Evolutionary conservation across 2,888 invertebrate genomes (phyloP).

Genomic region (Coelopa pilipes): DNA sequence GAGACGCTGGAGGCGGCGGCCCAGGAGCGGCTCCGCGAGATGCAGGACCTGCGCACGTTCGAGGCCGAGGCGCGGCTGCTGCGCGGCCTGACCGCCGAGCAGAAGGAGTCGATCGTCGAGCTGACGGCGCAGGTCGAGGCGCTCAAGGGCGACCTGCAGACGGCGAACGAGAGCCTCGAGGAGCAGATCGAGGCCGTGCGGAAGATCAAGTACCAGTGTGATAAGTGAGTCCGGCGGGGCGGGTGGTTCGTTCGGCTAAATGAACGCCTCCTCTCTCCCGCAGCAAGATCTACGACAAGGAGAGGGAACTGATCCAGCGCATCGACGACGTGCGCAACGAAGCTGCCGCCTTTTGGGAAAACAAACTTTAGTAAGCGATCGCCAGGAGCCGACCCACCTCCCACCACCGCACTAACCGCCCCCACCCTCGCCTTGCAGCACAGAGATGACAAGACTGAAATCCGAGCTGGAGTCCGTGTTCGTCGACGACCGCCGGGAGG

Average conservation of each 20-base stretch:
- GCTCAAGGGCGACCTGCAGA: constrained; percentile 69
- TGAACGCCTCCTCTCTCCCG: neutral
- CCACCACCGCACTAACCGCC: neutral
- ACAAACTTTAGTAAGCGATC: constrained; percentile 68
- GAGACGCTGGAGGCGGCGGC: constrained; percentile 52
- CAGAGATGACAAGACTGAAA: constrained; percentile 73
- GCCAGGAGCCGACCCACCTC: neutral
- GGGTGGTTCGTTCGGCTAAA: neutral
- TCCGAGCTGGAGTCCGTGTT: constrained; percentile 73
- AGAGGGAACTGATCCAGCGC: constrained; percentile 66
- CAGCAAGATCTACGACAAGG: constrained; percentile 64
- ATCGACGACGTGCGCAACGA: constrained; percentile 70
- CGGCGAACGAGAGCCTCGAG: constrained; percentile 69
- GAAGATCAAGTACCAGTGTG: constrained; percentile 66
- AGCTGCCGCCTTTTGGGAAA: constrained; percentile 74
- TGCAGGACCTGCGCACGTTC: constrained; percentile 69
- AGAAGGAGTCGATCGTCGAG: constrained; percentile 69
- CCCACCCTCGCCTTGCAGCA: constrained; percentile 53
- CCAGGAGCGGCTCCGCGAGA: constrained; percentile 57
- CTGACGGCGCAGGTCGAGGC: constrained; percentile 71
- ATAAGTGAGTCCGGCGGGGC: constrained; percentile 56
- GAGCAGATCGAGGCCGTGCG: constrained; percentile 68
- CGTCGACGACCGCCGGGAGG: constrained; percentile 71
- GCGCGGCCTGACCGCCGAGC: constrained; percentile 70
- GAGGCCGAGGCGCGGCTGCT: constrained; percentile 71